A percentile compares a stretch with the other conserved stretches of the same genome.
These are phyloP conservation scores for Araneus ventricosus DNA, from an alignment of 1,140 invertebrate genomes.

Conservation along the genomic window DNA sequence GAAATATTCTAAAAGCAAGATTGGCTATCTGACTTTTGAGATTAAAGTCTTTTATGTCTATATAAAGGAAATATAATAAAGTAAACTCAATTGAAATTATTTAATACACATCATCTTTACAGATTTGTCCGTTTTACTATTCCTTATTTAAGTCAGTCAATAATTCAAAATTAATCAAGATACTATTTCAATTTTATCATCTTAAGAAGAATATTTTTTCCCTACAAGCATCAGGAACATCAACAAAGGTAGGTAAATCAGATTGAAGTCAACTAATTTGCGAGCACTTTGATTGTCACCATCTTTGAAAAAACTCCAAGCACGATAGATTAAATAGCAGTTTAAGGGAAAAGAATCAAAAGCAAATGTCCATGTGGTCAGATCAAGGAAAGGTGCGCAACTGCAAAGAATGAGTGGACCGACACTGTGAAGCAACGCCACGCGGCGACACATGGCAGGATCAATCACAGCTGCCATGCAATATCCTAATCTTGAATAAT, in stretches of 20 bases:
- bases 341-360: slow-evolving; percentile 94
- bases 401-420: slow-evolving; percentile 87
- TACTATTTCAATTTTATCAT: not conserved
- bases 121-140: not conserved
- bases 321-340: slow-evolving; percentile 93
- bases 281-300: slow-evolving; percentile 94
- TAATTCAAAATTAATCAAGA: slow-evolving; percentile 11
- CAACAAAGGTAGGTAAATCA: slow-evolving; percentile 93
- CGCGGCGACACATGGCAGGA: slow-evolving; percentile 91
- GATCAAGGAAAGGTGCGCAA: slow-evolving; percentile 88
- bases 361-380: slow-evolving; percentile 96
- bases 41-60: no score
- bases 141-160: slow-evolving; percentile 20
- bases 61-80: no score
- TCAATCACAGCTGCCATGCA: slow-evolving; percentile 98
- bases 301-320: slow-evolving; percentile 93
- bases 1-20: no score
- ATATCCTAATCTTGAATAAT: slow-evolving; percentile 98
- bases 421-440: slow-evolving; percentile 91
- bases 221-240: slow-evolving; percentile 91
- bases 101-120: no score
- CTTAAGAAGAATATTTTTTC: slow-evolving; percentile 51
- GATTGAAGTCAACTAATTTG: slow-evolving; percentile 94
- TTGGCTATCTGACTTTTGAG: no score
- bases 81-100: no score